Evolutionary conservation across 2,888 invertebrate species (phyloP).

Genomic region (Scaeva pyrastri): DNA sequence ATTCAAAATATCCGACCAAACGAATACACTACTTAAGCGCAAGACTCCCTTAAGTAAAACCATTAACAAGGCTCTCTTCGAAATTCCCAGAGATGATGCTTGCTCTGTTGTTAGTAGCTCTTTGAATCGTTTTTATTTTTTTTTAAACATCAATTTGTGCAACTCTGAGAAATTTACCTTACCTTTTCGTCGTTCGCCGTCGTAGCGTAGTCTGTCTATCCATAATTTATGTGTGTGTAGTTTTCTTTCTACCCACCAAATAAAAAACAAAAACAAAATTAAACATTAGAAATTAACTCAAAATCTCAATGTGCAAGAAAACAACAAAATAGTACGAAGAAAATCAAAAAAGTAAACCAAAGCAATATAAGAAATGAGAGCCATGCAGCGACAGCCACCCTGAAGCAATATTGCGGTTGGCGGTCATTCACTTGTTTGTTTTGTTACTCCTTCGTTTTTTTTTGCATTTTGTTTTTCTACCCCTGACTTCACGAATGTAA

Average conservation of each 20-base stretch:
- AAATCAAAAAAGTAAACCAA: conserved; percentile 17
- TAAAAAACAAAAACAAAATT: conserved; percentile 34
- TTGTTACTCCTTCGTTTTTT: conserved; percentile 49
- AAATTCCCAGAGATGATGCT: not conserved
- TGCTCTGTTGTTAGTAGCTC: not conserved
- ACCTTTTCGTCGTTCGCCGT: not conserved
- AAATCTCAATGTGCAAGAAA: conserved; percentile 41
- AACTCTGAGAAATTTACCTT: conserved; percentile 23
- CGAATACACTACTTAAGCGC: not conserved
- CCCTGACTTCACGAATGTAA: conserved; percentile 43
- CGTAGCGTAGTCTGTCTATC: conserved; percentile 32
- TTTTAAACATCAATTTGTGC: conserved; percentile 16
- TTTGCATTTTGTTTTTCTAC: conserved; percentile 52
- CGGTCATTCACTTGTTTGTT: conserved; percentile 75
- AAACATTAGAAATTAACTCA: conserved; percentile 33
- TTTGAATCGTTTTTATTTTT: not conserved
- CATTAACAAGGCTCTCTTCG: conserved; percentile 1
- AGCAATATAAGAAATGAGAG: conserved; percentile 55
- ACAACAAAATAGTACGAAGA: conserved; percentile 26
- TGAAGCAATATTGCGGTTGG: conserved; percentile 69
- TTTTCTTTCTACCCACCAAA: not conserved
- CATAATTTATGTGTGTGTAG: conserved; percentile 21
- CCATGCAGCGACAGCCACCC: conserved; percentile 70
- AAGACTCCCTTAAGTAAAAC: conserved; percentile 5
- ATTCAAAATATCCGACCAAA: not conserved